Percentiles rank a stretch among this genome's conserved stretches.
These are phyloP conservation scores for Mesochorus sp. DNA, from an alignment of 2,888 invertebrate genomes.

Conservation along the genomic window DNA sequence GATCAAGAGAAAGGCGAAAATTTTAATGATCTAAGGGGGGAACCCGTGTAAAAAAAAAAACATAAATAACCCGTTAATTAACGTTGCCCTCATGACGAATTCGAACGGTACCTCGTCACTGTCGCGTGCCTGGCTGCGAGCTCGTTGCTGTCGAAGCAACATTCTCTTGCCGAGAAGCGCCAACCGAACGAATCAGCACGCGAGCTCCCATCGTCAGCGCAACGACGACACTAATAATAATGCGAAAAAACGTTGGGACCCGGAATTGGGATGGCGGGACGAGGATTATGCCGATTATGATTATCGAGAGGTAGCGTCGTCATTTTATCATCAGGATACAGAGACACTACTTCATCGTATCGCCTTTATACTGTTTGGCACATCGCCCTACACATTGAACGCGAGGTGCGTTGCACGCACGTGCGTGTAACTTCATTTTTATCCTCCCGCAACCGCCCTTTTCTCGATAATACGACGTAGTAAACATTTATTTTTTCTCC, in stretches of 20 bases:
- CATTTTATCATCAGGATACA: slow-evolving; percentile 80
- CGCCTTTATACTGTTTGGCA: slow-evolving; percentile 90
- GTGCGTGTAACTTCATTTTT: slow-evolving; percentile 51
- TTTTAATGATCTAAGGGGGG: no score
- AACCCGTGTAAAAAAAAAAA: no score
- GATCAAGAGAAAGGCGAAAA: neutral
- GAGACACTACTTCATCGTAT: slow-evolving; percentile 87
- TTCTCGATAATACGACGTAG: neutral
- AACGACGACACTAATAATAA: slow-evolving; percentile 63
- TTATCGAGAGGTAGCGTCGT: slow-evolving; percentile 76
- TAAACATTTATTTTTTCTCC: no score
- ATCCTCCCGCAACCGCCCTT: neutral
- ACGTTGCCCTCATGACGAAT: slow-evolving; percentile 72
- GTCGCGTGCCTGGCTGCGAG: slow-evolving; percentile 74
- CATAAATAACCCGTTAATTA: no score
- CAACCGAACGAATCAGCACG: no score
- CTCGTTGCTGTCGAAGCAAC: slow-evolving; percentile 76
- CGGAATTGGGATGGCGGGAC: slow-evolving; percentile 13
- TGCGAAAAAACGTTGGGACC: slow-evolving; percentile 45
- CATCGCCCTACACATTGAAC: slow-evolving; percentile 88
- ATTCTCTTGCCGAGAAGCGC: slow-evolving; percentile 56
- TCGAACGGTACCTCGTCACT: slow-evolving; percentile 72
- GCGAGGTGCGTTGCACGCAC: slow-evolving; percentile 68
- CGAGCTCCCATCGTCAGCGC: no score
- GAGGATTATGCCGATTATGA: slow-evolving; percentile 46